Conservation (phyloP, 2,888 invertebrate species). For the Agriotes lineatus region DNA sequence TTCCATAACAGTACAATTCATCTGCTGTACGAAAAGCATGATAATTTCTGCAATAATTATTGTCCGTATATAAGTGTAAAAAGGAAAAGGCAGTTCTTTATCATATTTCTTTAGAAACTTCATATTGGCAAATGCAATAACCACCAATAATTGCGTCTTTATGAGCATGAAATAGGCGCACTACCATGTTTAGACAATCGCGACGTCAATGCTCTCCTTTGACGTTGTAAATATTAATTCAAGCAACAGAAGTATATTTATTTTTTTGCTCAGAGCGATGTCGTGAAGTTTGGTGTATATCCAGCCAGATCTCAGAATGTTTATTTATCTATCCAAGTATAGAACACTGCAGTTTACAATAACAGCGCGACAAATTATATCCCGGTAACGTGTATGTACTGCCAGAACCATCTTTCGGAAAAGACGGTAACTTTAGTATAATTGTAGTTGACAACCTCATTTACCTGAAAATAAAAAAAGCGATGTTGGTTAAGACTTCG, state of each 20-base stretch:
- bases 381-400: not conserved
- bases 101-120: too few species aligned
- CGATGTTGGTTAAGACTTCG: too few species aligned
- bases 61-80: too few species aligned
- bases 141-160: not conserved
- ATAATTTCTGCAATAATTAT: too few species aligned
- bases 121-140: not conserved
- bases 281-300: conserved; percentile 37
- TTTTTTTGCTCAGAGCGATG: conserved; percentile 39
- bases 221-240: conserved; percentile 39
- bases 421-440: too few species aligned
- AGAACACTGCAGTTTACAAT: conserved; percentile 38
- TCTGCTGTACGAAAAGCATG: too few species aligned
- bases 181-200: not conserved
- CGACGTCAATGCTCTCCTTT: conserved; percentile 27
- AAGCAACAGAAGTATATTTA: conserved; percentile 38
- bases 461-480: too few species aligned
- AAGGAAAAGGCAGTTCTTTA: too few species aligned
- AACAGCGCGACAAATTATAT: conserved; percentile 35
- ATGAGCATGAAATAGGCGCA: not conserved
- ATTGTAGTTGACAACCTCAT: too few species aligned
- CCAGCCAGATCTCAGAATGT: conserved; percentile 35
- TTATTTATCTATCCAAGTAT: conserved; percentile 42
- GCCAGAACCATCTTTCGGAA: not conserved
- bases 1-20: too few species aligned